phyloP scores from a whole-genome alignment of 2,797 vertebrate genomes.

The Galago senegalensis region DNA sequence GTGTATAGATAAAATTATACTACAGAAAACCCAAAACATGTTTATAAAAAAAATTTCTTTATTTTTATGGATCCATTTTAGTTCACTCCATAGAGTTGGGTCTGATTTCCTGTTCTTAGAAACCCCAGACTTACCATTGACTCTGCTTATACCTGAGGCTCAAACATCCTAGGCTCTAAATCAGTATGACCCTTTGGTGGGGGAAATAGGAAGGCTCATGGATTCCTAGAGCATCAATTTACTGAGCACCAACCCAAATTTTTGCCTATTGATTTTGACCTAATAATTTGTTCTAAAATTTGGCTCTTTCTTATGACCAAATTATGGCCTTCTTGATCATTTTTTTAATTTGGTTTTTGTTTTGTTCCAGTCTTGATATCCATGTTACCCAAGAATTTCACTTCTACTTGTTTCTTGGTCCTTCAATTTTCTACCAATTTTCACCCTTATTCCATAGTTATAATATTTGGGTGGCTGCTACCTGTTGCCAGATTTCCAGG shows the following conservation, averaged over 20 bases:
- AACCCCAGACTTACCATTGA: background rate
- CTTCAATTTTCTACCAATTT: background rate
- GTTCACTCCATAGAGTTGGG: background rate
- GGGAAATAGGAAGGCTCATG: background rate
- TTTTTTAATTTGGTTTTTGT: background rate
- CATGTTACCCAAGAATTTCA: background rate
- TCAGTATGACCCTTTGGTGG: background rate
- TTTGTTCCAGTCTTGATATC: background rate
- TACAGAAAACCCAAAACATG: background rate
- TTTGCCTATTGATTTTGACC: background rate
- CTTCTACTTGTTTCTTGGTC: background rate
- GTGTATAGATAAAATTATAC: background rate
- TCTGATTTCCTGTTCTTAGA: slow-evolving; percentile 6
- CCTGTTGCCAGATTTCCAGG: background rate
- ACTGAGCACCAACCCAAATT: background rate
- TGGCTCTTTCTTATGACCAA: background rate
- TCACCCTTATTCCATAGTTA: background rate
- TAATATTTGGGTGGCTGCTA: background rate
- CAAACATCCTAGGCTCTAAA: background rate
- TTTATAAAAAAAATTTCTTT: slow-evolving; percentile 11
- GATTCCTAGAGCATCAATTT: background rate
- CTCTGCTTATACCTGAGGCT: background rate
- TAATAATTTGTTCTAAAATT: background rate
- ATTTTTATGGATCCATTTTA: slow-evolving; percentile 1
- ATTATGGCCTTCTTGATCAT: background rate